Evolutionary conservation across 2,797 vertebrate species (phyloP), one percentile per base, ranked within the genome.

Genomic region (Meriones psammophilus): DNA sequence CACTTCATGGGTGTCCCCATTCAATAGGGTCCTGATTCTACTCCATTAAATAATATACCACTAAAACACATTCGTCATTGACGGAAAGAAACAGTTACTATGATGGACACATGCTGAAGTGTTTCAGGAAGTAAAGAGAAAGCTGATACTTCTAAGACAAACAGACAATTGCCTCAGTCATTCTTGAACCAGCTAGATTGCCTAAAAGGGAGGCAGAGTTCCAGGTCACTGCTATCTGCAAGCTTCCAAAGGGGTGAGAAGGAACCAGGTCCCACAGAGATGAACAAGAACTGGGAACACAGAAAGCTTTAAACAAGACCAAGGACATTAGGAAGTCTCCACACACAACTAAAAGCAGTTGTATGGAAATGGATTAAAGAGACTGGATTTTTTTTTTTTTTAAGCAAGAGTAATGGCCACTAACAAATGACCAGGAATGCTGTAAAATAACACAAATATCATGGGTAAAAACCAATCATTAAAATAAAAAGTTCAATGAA

Each of bases 71-170:
- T 88, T 62, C 86, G 66, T n/a, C 68, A 81, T 64, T 33, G 36
- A 8, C 24, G 83, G 30, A n/a, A 90, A 87, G 33, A 28, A 60
- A 74, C 26, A 42, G 62, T 76, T 58, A 89, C 42, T 36, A 13
- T 36, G 62, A 92, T 7, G 8, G 30, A 78, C 46, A 18, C 26
- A 17, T 2, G 33, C 33, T 83, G 15, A 79, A 17, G 13, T 64
- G 20, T 76, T 93, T 93, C 77, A 58, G 83, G 64, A 88, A 93
- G 62, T 79, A 68, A 78, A 24, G 17, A 36, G 68, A 81, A 73
- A 30, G 42, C 56, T 74, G 3, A 74, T 0, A 30, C 33, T 28
- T 86, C 74, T 64, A 68, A 76, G 81, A 36, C 88, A 77, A 69
- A 76, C 42, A 88, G 86, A 46, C 13, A 87, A 46, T 17, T 76